A percentile compares a stretch with the other conserved stretches of the same genome.
phyloP scores from a whole-genome alignment of 2,113 vertebrate species.

The Craseonycteris thonglongyai region DNA sequence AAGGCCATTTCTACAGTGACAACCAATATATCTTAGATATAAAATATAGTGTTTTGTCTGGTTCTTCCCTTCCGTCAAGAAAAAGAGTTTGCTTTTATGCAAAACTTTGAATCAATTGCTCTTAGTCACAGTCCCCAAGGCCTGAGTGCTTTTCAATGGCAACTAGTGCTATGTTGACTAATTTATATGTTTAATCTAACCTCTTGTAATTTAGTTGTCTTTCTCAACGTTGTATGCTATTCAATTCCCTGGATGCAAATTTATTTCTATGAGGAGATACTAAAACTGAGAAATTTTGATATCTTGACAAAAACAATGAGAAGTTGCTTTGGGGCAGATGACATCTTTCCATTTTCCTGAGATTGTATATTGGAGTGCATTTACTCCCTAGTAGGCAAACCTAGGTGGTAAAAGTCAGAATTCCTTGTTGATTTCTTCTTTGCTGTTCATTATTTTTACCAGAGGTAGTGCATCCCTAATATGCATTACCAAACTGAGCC shows the following conservation, averaged over 20 bases:
- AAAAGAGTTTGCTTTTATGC: background rate
- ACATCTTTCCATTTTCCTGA: background rate
- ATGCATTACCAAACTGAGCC: background rate
- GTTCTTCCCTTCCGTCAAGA: background rate
- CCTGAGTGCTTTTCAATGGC: background rate
- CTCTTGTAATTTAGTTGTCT: background rate
- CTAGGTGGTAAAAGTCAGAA: background rate
- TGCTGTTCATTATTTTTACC: background rate
- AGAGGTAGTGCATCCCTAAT: background rate
- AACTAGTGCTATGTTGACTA: background rate
- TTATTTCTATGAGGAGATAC: background rate
- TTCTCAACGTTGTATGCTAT: background rate
- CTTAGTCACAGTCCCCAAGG: background rate
- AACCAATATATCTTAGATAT: constrained; percentile 24
- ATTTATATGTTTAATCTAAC: background rate
- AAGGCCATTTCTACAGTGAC: constrained; percentile 40
- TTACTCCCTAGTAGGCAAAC: background rate
- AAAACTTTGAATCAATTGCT: background rate
- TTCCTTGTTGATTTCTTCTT: background rate
- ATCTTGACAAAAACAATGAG: background rate
- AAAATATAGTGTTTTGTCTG: constrained; percentile 16
- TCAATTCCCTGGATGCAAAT: background rate
- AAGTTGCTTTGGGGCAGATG: background rate
- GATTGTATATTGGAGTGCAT: background rate
- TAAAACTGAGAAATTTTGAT: background rate